Evolutionary conservation across 2,888 invertebrate genomes (phyloP), one percentile per base, ranked within the genome.

Genomic region (Gandaritis pyraliata): DNA sequence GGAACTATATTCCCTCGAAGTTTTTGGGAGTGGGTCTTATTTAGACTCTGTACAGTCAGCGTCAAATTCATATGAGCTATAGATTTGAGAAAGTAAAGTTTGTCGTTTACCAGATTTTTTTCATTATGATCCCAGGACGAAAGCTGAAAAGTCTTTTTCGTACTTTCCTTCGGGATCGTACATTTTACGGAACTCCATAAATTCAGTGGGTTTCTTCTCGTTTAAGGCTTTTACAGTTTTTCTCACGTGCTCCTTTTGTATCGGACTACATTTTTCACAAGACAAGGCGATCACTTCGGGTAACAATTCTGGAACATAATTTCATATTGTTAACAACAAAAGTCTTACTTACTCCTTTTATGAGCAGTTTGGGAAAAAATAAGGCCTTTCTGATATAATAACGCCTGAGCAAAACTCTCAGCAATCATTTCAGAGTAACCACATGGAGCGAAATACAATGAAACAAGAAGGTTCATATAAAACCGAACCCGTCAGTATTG

Each of bases 111-210:
- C 41, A n/a, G 12, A 50, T 18, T 38, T n/a, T n/a, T 15, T 11
- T n/a, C n/a, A 12, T 38, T 39, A 52, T 15, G 7, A 36, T 8
- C 65, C 75, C 0, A 80, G 29, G 6, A 88, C 48, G 36, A 88
- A 89, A 0, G 77, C 82, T 0, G 82, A 71, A 56, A 88, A 89
- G 1, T 73, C 75, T 48, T 80, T 75, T 58, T 86, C 83, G 48
- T 88, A 74, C 65, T 86, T 79, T n/a, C 79, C 81, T 10, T 82
- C 83, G 0, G 90, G 88, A 38, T 90, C 90, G 47, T 77, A 90
- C 65, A 85, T 87, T 1, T 75, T 62, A 23, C 80, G 75, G 73
- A 90, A 86, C 18, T 77, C 74, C 1, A 60, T 61, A 50, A 88
- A 84, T 0, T 85, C 79, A 0, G 78, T 77, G 0, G 86, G 85